Evolutionary conservation across 2,113 vertebrate genomes (phyloP).

Genomic region (Grammomys surdaster): DNA sequence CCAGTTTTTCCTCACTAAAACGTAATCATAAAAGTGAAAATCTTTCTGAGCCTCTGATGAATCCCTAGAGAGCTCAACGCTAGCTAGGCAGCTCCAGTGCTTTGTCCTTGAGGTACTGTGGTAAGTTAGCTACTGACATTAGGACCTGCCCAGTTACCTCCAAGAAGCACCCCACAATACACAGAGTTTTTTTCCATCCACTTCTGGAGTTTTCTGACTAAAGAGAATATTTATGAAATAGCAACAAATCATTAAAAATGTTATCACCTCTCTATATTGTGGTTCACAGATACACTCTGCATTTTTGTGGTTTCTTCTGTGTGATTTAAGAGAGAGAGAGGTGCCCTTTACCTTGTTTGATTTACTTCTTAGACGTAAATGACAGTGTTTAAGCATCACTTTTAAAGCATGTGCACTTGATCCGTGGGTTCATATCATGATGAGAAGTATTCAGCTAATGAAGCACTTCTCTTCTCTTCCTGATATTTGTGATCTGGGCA

Average conservation of each 20-base stretch:
- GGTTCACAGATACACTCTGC: background rate
- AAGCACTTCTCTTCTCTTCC: background rate
- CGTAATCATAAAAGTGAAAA: background rate
- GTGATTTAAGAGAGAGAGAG: background rate
- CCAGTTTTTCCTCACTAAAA: slow-evolving; percentile 18
- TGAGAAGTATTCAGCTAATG: background rate
- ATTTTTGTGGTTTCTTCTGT: slow-evolving; percentile 46
- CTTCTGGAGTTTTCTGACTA: slow-evolving; percentile 21
- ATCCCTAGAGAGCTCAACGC: background rate
- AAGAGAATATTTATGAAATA: background rate
- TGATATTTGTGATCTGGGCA: slow-evolving; percentile 15
- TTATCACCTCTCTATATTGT: background rate
- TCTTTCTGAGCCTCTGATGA: background rate
- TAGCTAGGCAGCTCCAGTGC: background rate
- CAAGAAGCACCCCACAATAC: background rate
- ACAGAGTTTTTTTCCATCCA: background rate
- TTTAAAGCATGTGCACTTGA: background rate
- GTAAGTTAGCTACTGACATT: background rate
- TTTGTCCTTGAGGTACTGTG: background rate
- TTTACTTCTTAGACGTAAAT: slow-evolving; percentile 62
- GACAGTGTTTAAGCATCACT: slow-evolving; percentile 28
- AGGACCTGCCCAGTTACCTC: background rate
- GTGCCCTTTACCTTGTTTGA: slow-evolving; percentile 29
- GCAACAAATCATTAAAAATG: background rate
- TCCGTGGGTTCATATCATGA: background rate